Evolutionary conservation across 1,140 invertebrate genomes (phyloP), one percentile per base, ranked within the genome.

Genomic region (Choristoneura fumiferana): DNA sequence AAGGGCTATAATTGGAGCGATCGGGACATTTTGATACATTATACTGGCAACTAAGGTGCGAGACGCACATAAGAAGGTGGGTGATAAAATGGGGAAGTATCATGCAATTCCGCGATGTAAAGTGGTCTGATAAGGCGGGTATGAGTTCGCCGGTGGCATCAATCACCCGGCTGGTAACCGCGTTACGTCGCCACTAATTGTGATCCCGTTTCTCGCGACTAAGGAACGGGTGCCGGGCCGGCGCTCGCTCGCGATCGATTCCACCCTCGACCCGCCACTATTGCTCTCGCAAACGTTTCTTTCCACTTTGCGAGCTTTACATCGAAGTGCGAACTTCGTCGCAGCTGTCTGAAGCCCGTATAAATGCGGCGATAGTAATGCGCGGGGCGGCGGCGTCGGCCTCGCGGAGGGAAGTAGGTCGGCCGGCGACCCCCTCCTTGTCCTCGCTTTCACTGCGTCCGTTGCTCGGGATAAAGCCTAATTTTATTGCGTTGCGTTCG

Each of bases 121-220:
- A 57, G 57, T 58, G 56, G 45, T 58, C 49, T 54, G 45, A 38
- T 55, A 54, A 58, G 55, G 49, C 34, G 15, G n/a, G 38, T 36
- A 18, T 22, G 17, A 52, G 57, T n/a, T 29, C 40, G 40, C 53
- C 12, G 43, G 64, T 56, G 59, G 71, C 80, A 80, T 83, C 78
- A 78, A 80, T 82, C 80, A 81, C 82, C 60, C 57, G 59, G 65
- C 65, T 74, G 79, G 76, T 82, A 81, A 77, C 79, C 76, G 71
- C 73, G 67, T 85, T 81, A 81, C 76, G 64, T 69, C 73, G 59
- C 72, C 74, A 67, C 77, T 85, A 85, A 85, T 85, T 85, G 80
- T 81, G 73, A 81, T 81, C 76, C 67, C 73, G 67, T 58, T 65
- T 58, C 65, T 52, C 35, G 57, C 56, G 45, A 64, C 35, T 33